phyloP scores from a whole-genome alignment of 1,140 invertebrate species.

The Aphelinus atriplicis region DNA sequence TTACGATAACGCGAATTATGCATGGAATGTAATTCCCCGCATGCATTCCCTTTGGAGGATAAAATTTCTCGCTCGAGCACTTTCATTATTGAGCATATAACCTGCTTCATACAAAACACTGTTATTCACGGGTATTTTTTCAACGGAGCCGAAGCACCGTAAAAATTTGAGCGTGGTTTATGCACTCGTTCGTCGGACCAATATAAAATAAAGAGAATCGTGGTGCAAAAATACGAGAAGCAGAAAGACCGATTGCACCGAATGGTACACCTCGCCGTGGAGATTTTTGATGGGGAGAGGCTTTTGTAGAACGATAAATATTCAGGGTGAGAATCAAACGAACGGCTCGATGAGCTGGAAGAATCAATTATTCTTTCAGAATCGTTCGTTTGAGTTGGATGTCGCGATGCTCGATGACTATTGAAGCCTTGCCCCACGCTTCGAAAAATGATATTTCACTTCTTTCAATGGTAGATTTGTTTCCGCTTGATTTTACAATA shows the following conservation, averaged over 20 bases:
- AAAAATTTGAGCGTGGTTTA: too few relatives aligned
- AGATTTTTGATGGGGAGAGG: not conserved
- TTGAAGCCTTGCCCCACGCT: not conserved
- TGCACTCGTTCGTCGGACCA: too few relatives aligned
- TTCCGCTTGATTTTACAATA: too few relatives aligned
- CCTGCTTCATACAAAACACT: too few relatives aligned
- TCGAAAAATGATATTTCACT: not conserved
- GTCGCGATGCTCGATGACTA: not conserved
- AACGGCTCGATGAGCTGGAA: slow-evolving; percentile 4
- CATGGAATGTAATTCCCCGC: not conserved
- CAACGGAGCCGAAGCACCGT: too few relatives aligned
- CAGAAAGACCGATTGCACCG: not conserved
- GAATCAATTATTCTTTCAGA: slow-evolving; percentile 11
- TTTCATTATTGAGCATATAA: slow-evolving; percentile 4
- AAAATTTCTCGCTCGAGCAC: not conserved
- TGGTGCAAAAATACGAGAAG: not conserved
- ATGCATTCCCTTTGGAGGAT: not conserved
- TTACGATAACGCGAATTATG: too few relatives aligned
- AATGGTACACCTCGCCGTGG: not conserved
- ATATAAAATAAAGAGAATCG: not conserved
- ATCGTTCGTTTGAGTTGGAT: not conserved
- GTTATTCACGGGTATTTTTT: too few relatives aligned
- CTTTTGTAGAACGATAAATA: slow-evolving; percentile 1
- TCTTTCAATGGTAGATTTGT: too few relatives aligned
- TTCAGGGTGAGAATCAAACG: not conserved